A percentile compares a stretch with the other conserved stretches of the same genome.
Conservation (phyloP, 2,888 invertebrate species). For the Cataglyphis altisquamis region DNA sequence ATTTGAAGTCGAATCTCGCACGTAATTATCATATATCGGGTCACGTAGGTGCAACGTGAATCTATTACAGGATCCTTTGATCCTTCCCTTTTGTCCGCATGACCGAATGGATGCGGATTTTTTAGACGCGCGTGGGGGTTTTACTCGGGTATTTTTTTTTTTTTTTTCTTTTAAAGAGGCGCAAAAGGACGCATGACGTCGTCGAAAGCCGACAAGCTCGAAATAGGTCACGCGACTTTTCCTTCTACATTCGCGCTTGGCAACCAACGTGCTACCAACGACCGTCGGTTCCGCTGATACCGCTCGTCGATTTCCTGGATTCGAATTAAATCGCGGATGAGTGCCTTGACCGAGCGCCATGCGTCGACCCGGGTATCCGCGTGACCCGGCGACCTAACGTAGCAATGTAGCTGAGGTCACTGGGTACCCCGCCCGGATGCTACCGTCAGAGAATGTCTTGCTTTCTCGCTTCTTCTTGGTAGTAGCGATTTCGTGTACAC, state of each 20-base stretch:
- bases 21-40: constrained; percentile 8
- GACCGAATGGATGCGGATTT: not conserved
- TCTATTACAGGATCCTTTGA: not conserved
- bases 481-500: not conserved
- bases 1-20: not conserved
- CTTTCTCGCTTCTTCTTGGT: not conserved
- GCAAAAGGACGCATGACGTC: constrained; percentile 14
- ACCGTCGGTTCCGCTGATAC: constrained; percentile 17
- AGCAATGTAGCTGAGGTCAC: constrained; percentile 76
- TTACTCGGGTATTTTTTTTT: not conserved
- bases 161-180: not conserved
- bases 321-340: constrained; percentile 37
- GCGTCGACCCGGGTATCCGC: constrained; percentile 79
- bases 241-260: not conserved
- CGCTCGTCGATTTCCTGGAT: not conserved
- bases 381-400: constrained; percentile 80
- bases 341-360: constrained; percentile 77
- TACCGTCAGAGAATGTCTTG: constrained; percentile 24
- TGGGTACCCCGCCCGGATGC: constrained; percentile 72
- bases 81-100: not conserved
- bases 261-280: not conserved
- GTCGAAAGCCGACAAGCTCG: constrained; percentile 14
- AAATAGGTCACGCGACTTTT: constrained; percentile 64
- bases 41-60: constrained; percentile 39
- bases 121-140: not conserved